These are phyloP conservation scores for Mactra quadrangularis DNA, from an alignment of 1,140 invertebrate species.

Conservation along the genomic window DNA sequence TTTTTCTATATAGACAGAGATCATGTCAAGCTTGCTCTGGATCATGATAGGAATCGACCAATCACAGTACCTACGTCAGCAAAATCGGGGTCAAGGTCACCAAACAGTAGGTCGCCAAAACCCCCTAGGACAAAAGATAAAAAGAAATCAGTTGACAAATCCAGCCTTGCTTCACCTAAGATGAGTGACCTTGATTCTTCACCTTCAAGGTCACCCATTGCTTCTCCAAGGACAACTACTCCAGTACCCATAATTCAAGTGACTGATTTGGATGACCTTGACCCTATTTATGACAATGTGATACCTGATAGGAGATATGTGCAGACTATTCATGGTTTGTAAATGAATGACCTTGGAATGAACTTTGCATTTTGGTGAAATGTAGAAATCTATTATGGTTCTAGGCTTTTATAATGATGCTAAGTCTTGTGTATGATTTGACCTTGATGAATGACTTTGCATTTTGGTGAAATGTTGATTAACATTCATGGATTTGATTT, in stretches of 20 bases:
- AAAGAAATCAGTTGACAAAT: background rate
- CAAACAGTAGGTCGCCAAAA: constrained; percentile 34
- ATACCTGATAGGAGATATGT: constrained; percentile 4
- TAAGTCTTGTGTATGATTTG: too few relatives aligned
- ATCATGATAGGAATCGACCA: constrained; percentile 36
- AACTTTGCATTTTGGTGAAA: constrained; percentile 21
- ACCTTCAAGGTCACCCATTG: constrained; percentile 9
- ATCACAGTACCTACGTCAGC: constrained; percentile 11
- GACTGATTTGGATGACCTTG: constrained; percentile 46
- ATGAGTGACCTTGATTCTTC: background rate
- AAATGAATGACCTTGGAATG: constrained; percentile 1
- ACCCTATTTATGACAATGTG: constrained; percentile 46
- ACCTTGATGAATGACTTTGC: too few relatives aligned
- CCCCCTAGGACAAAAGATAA: background rate
- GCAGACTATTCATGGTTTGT: constrained; percentile 12
- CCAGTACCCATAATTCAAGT: constrained; percentile 14
- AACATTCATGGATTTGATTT: too few relatives aligned
- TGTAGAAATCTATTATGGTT: too few relatives aligned
- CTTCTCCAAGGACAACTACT: constrained; percentile 21
- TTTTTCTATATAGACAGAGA: constrained; percentile 48
- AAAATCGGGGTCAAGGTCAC: constrained; percentile 49
- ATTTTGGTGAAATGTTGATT: too few relatives aligned
- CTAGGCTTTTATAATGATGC: too few relatives aligned
- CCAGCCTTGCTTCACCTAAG: background rate
- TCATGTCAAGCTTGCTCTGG: constrained; percentile 30